Evolutionary conservation across 2,113 vertebrate genomes (phyloP).

Genomic region (Ictalurus furcatus): DNA sequence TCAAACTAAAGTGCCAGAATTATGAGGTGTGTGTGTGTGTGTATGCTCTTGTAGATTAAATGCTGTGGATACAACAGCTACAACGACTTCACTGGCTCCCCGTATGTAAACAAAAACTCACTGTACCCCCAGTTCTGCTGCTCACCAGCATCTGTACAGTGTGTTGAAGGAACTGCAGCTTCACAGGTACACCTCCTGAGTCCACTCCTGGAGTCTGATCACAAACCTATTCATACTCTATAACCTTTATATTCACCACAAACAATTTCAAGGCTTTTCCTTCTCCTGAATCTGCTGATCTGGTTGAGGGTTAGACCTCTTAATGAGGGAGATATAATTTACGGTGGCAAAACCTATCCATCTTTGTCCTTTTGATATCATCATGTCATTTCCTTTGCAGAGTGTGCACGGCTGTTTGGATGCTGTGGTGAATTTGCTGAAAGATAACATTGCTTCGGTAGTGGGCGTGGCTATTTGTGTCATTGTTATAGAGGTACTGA

Average conservation of each 20-base stretch:
- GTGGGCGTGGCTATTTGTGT: conserved; percentile 68
- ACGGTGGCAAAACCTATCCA: not conserved
- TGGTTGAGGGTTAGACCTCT: not conserved
- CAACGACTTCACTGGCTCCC: conserved; percentile 66
- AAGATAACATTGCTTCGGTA: conserved; percentile 63
- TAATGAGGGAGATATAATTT: not conserved
- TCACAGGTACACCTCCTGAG: conserved; percentile 12
- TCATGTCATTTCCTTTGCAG: conserved; percentile 47
- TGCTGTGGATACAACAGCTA: conserved; percentile 76
- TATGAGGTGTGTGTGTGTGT: not conserved
- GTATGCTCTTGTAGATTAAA: conserved; percentile 57
- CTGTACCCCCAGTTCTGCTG: conserved; percentile 66
- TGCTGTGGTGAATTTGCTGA: conserved; percentile 59
- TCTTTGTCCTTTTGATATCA: not conserved
- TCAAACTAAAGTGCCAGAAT: not conserved
- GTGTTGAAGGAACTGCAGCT: not conserved
- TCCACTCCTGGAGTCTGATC: not conserved
- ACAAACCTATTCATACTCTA: not conserved
- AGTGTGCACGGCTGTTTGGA: conserved; percentile 58
- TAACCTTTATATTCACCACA: not conserved
- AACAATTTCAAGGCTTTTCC: not conserved
- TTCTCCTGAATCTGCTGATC: not conserved
- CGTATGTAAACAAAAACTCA: not conserved
- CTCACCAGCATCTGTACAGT: fast-evolving
- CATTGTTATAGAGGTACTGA: conserved; percentile 71